phyloP scores from a whole-genome alignment of 2,888 invertebrate genomes.

The Frankliniella fusca region DNA sequence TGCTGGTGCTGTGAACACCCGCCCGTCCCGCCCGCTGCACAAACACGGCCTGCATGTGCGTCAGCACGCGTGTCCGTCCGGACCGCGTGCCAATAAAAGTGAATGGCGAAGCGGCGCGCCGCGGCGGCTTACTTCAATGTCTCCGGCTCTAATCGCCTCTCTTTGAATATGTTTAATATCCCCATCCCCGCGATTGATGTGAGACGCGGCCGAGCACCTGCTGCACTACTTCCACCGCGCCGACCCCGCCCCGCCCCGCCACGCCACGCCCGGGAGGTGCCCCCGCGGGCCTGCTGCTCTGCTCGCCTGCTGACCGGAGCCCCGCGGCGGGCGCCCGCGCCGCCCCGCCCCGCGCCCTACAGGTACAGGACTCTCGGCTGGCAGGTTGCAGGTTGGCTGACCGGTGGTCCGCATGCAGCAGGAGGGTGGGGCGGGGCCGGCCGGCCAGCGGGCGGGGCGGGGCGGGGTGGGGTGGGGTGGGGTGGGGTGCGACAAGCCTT shows the following conservation, averaged over 20 bases:
- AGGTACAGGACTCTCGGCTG: background rate
- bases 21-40: too few relatives aligned
- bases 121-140: too few relatives aligned
- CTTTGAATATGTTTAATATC: too few relatives aligned
- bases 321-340: background rate
- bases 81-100: too few relatives aligned
- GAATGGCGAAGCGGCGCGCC: too few relatives aligned
- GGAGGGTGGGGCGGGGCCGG: background rate
- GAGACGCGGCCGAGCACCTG: too few relatives aligned
- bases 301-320: background rate
- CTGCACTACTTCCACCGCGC: background rate
- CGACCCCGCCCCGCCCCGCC: background rate
- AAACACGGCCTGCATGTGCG: too few relatives aligned
- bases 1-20: too few relatives aligned
- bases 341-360: too few relatives aligned
- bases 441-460: background rate
- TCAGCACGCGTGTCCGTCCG: too few relatives aligned
- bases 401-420: background rate
- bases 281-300: background rate
- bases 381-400: background rate
- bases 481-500: background rate
- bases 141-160: too few relatives aligned
- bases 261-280: background rate
- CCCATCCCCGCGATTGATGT: too few relatives aligned
- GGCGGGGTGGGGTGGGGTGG: background rate